A percentile compares a stretch with the other conserved stretches of the same genome.
phyloP scores from a whole-genome alignment of 2,113 vertebrate species.

The Pelodiscus sinensis region DNA sequence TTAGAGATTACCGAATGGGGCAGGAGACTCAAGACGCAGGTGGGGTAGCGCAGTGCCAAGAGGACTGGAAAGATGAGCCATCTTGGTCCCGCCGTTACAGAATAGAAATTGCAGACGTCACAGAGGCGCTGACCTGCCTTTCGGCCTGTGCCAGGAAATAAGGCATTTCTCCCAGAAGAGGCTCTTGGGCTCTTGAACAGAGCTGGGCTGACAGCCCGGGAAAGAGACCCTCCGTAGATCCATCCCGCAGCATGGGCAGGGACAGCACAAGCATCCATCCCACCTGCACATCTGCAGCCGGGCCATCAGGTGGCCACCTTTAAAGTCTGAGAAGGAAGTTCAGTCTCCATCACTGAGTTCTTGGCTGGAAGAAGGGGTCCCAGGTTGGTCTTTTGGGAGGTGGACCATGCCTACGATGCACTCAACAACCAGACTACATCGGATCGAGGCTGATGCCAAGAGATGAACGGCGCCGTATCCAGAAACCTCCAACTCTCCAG shows the following conservation, averaged over 20 bases:
- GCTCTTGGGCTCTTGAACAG: too few species aligned
- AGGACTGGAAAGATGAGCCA: neutral
- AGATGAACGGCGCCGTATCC: neutral
- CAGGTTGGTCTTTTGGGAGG: neutral
- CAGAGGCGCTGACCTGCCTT: too few species aligned
- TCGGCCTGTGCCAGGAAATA: too few species aligned
- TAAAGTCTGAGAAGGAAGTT: neutral
- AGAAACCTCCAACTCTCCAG: neutral
- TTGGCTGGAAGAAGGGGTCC: neutral
- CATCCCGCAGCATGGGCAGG: too few species aligned
- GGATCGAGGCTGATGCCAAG: neutral
- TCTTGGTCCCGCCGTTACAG: too few species aligned
- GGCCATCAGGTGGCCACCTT: neutral
- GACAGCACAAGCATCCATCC: too few species aligned
- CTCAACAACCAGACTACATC: neutral
- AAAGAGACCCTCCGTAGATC: too few species aligned
- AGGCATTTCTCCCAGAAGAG: too few species aligned
- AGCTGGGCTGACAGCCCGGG: too few species aligned
- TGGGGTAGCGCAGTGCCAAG: neutral
- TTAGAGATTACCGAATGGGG: neutral
- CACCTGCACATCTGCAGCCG: neutral
- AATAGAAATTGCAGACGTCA: too few species aligned
- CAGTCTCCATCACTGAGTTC: neutral
- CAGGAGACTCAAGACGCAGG: neutral
- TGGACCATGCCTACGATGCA: neutral